Percentiles rank a stretch among this genome's conserved stretches.
phyloP scores from a whole-genome alignment of 2,113 vertebrate genomes.

The Antechinus flavipes region DNA sequence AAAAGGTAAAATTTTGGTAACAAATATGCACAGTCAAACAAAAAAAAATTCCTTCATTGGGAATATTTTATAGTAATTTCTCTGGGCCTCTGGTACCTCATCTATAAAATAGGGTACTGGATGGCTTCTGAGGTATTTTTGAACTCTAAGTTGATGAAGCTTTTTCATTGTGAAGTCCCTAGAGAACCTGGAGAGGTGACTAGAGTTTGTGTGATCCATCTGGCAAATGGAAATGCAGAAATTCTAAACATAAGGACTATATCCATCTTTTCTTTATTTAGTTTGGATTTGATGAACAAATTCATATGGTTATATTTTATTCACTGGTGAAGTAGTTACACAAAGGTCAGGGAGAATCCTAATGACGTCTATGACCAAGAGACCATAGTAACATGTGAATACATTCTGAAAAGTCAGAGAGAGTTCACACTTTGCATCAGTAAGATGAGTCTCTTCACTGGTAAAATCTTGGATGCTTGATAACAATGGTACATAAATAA shows the following conservation, averaged over 20 bases:
- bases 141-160: background rate
- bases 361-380: background rate
- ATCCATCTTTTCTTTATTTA: background rate
- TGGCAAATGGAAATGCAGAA: slow-evolving; percentile 6
- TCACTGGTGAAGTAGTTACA: background rate
- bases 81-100: background rate
- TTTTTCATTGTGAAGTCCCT: background rate
- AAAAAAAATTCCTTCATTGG: background rate
- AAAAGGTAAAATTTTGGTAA: background rate
- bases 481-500: background rate
- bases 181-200: background rate
- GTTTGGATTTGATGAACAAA: background rate
- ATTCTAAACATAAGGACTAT: background rate
- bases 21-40: background rate
- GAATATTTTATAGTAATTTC: background rate
- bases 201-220: background rate
- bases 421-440: background rate
- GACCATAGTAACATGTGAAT: background rate
- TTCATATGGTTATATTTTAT: background rate
- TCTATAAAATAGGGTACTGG: background rate
- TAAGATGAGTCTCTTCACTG: background rate
- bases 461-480: background rate
- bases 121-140: background rate
- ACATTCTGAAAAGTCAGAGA: background rate
- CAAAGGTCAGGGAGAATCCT: background rate